These are phyloP conservation scores for Tineola bisselliella DNA, from an alignment of 2,888 invertebrate species.

Conservation along the genomic window DNA sequence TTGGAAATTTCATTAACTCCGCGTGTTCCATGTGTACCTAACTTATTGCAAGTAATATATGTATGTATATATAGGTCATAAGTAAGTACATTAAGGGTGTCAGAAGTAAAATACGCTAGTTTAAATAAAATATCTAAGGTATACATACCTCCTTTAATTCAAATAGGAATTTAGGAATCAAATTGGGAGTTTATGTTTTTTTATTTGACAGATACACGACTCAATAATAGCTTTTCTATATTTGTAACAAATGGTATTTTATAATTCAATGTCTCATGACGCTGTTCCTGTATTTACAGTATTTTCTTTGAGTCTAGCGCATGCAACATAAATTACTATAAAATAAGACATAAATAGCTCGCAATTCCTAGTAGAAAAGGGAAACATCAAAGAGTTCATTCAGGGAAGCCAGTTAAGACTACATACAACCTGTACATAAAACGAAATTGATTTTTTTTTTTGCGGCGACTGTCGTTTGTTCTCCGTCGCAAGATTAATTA, in stretches of 20 bases:
- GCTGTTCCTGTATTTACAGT: not conserved
- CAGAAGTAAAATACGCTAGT: too few relatives aligned
- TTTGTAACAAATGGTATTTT: too few relatives aligned
- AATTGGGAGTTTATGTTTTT: too few relatives aligned
- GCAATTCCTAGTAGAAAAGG: slow-evolving; percentile 40
- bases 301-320: slow-evolving; percentile 4
- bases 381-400: slow-evolving; percentile 47
- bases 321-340: slow-evolving; percentile 37
- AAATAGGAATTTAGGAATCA: too few relatives aligned
- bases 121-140: too few relatives aligned
- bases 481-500: slow-evolving; percentile 38
- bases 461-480: slow-evolving; percentile 16
- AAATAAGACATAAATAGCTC: slow-evolving; percentile 45
- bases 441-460: slow-evolving; percentile 16
- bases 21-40: slow-evolving; percentile 13
- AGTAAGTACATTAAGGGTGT: too few relatives aligned
- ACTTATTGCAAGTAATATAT: too few relatives aligned
- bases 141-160: too few relatives aligned
- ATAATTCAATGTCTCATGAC: not conserved
- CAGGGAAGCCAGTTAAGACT: slow-evolving; percentile 27
- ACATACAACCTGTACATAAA: not conserved
- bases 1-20: slow-evolving; percentile 35
- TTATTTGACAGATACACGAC: too few relatives aligned
- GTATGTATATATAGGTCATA: too few relatives aligned
- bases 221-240: too few relatives aligned